Base-by-base conservation (phyloP, 2,113 vertebrate species). In the Equus quagga region DNA sequence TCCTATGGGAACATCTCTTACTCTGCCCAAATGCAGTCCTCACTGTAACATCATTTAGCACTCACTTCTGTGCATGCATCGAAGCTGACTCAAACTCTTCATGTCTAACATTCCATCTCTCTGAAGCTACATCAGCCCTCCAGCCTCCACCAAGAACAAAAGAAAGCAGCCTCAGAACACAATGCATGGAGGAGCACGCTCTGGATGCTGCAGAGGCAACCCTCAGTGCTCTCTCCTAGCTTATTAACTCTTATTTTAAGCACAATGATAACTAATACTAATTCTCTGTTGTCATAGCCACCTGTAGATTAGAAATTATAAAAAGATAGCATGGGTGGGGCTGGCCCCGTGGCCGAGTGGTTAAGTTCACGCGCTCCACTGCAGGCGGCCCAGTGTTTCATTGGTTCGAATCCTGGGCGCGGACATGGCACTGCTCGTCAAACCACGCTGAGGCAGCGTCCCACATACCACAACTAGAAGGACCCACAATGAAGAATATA, bases 141-240 rank as follows among this genome's bases (percentile, higher is more conserved):
- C 18, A 33, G 73, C 58, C 8, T 5, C 41, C 69, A 28, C 28
- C 24, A 17, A 46, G 62, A 46, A 21, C 15, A 46, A 73, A 88
- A n/a, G 44, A 4, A 76, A 70, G 41, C 11, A 28, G 5, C 58
- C 46, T 41, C 51, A 49, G 64, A 72, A 56, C 72, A 18, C 17
- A 3, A 0, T 0, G 3, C 21, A 0, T 18, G 0, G n/a, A 3
- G 1, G 9, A 21, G 2, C 19, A 9, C 0, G 19, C 13, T 81
- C 73, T 33, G 33, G 14, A 65, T 3, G 1, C 62, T 18, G 46
- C 6, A 41, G 58, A 78, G 5, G 2, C 31, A 2, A 8, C 8
- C 0, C 10, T 23, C 19, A 4, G 11, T 5, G 4, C 12, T 46
- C 51, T 3, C 18, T 19, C 33, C n/a, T 15, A 8, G 60, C 23